Conservation (phyloP, 64 coral and sea anemone species). For the Anthopleura sola region DNA sequence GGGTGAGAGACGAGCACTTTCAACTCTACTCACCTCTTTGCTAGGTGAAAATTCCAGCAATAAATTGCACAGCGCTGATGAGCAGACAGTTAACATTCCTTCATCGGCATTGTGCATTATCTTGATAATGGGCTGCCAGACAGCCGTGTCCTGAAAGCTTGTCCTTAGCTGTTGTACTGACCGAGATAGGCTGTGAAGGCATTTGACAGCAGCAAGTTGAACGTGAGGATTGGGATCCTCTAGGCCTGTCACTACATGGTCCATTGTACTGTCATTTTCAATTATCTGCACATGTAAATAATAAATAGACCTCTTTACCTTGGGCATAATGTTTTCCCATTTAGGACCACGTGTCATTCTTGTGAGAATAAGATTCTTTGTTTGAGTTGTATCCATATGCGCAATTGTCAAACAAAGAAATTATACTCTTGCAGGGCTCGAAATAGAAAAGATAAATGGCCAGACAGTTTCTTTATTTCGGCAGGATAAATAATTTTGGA, state of each 20-base stretch:
- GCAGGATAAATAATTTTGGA: too few species aligned
- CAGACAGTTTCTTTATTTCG: too few species aligned
- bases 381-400: too few species aligned
- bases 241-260: conserved; percentile 93
- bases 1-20: too few species aligned
- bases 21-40: conserved; percentile 99
- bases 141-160: conserved; percentile 94
- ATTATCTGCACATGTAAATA: conserved; percentile 64
- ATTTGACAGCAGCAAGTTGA: conserved; percentile 90
- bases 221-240: conserved; percentile 81
- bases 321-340: too few species aligned
- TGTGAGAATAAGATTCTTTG: too few species aligned
- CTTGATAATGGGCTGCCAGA: conserved; percentile 98
- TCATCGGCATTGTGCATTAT: conserved; percentile 85
- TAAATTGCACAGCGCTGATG: conserved; percentile 95
- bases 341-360: too few species aligned
- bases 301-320: too few species aligned
- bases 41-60: conserved; percentile 94
- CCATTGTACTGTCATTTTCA: conserved; percentile 88
- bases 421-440: too few species aligned
- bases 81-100: conserved; percentile 92
- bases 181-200: conserved; percentile 94
- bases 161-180: conserved; percentile 94
- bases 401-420: too few species aligned
- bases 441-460: too few species aligned